phyloP scores from a whole-genome alignment of 2,113 vertebrate species.

The Oreochromis tanganicae region DNA sequence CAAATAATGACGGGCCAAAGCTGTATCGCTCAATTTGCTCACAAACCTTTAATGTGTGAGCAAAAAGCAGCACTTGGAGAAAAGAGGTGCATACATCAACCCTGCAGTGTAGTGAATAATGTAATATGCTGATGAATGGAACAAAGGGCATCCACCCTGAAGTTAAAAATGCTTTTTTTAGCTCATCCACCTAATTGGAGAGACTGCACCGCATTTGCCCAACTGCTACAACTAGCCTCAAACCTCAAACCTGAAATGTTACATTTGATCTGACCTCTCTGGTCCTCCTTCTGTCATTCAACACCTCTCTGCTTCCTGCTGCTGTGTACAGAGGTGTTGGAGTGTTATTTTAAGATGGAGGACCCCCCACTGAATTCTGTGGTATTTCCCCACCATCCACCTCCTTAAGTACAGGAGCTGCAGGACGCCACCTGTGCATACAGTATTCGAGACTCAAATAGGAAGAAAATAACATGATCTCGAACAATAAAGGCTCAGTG shows the following conservation, averaged over 20 bases:
- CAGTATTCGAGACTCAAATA: slow-evolving; percentile 17
- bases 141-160: slow-evolving; percentile 36
- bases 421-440: slow-evolving; percentile 36
- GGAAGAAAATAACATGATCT: slow-evolving; percentile 41
- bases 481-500: slow-evolving; percentile 1
- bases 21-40: slow-evolving; percentile 12
- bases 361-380: slow-evolving; percentile 24
- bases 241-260: slow-evolving; percentile 27
- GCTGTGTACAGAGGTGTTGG: slow-evolving; percentile 10
- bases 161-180: slow-evolving; percentile 46
- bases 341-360: slow-evolving; percentile 27
- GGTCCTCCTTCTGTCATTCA: slow-evolving; percentile 6
- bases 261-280: slow-evolving; percentile 27
- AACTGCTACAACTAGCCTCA: slow-evolving; percentile 20
- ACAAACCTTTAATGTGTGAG: slow-evolving; percentile 22
- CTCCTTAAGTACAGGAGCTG: neutral
- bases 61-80: slow-evolving; percentile 35
- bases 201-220: neutral
- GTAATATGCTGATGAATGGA: slow-evolving; percentile 36
- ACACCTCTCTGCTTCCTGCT: slow-evolving; percentile 11
- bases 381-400: neutral
- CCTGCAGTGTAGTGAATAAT: slow-evolving; percentile 35
- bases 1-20: slow-evolving; percentile 52
- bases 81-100: neutral
- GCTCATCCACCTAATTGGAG: slow-evolving; percentile 11